phyloP scores from a whole-genome alignment of 2,888 invertebrate species.

The Tromatobia lineatoria region DNA sequence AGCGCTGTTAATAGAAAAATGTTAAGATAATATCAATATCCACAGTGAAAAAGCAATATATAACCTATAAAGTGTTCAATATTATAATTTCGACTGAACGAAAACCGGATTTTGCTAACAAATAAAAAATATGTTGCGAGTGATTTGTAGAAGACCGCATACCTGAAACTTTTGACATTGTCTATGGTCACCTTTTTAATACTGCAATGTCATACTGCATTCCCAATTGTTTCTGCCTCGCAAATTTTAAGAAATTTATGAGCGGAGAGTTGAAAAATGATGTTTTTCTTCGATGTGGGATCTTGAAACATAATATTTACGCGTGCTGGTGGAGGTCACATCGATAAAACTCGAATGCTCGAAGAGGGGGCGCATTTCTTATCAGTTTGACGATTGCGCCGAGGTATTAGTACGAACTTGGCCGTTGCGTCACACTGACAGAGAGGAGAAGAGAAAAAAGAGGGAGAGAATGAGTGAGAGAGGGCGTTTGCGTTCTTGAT shows the following conservation, averaged over 20 bases:
- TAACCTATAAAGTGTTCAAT: no score
- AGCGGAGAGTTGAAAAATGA: not conserved
- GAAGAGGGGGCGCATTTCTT: conserved; percentile 60
- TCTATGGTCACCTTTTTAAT: not conserved
- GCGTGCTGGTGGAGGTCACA: not conserved
- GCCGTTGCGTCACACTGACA: conserved; percentile 74
- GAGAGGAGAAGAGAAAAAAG: conserved; percentile 26
- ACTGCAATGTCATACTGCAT: not conserved
- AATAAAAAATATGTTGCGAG: not conserved
- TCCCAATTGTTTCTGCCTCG: not conserved
- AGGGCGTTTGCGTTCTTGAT: conserved; percentile 71
- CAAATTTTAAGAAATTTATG: not conserved
- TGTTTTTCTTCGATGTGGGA: not conserved
- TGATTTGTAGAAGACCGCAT: not conserved
- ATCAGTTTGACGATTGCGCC: conserved; percentile 71
- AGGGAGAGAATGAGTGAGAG: conserved; percentile 36
- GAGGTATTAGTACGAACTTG: conserved; percentile 40
- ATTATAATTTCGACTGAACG: not conserved
- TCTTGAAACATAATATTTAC: not conserved
- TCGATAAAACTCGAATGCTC: conserved; percentile 46
- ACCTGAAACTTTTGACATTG: not conserved
- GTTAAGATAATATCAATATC: no score
- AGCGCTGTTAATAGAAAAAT: no score
- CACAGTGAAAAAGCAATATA: no score
- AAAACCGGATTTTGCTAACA: not conserved